Base-by-base conservation (phyloP, 2,113 vertebrate genomes). In the Pseudopipra pipra region DNA sequence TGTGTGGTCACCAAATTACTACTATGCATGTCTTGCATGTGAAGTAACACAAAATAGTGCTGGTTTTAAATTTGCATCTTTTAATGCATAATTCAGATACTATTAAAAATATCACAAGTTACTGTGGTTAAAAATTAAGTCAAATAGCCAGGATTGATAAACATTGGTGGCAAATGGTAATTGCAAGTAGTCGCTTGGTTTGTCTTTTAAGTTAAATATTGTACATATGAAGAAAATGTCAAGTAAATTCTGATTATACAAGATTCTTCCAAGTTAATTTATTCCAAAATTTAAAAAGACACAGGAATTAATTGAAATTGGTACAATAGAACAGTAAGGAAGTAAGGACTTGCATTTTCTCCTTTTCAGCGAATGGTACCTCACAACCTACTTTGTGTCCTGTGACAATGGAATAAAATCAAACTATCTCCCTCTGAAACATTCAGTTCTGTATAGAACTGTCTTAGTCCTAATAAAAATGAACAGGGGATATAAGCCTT, bases 1-100 rank as follows among this genome's bases (percentile, higher is more conserved):
- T 91, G 33, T 78, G 33, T 93, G 92, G 74, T 92, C 83, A 83
- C 58, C 65, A 90, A 83, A 93, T 91, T 87, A 62, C 43, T 89
- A n/a, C 44, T 74, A 8, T 37, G 35, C 66, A 35, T 93, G 63
- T 74, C 95, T 87, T 95, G 25, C 41, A 58, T 71, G n/a, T 72
- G 49, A 87, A 74, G 52, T 87, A 51, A 59, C 43, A 97, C 11
- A 90, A 79, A 92, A 82, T 70, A 54, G 30, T 35, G 18, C 49
- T 85, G 25, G 23, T 51, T 90, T 96, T 85, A 76, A 33, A 58
- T 85, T 41, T 68, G 59, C 61, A 74, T 66, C 44, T 87, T 92
- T 82, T 80, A 70, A 85, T 89, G 21, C 51, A 25, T 76, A 89
- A 67, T 93, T 94, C 76, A 85, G 43, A 17, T 91, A 37, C 51